Evolutionary conservation across 2,113 vertebrate species (phyloP).

Genomic region (Mus spicilegus): DNA sequence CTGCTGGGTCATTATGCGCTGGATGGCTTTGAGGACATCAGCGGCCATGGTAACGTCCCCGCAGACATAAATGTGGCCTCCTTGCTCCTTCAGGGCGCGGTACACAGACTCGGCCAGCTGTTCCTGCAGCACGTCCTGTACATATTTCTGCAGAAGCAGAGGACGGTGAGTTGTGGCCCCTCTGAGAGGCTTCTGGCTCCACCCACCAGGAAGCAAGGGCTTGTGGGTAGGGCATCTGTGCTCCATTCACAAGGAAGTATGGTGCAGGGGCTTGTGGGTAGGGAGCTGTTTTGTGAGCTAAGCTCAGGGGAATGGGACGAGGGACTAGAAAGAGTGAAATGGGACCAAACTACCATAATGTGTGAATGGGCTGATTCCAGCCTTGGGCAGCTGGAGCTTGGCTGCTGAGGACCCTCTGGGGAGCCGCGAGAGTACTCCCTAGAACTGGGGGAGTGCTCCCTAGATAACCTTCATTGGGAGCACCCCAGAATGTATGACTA

Average conservation of each 20-base stretch:
- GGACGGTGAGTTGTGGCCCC: rapidly evolving
- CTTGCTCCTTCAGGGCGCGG: slow-evolving; percentile 93
- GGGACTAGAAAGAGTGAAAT: not conserved
- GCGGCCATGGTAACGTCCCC: slow-evolving; percentile 99
- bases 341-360: rapidly evolving
- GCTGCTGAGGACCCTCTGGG: not conserved
- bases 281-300: not conserved
- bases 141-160: slow-evolving; percentile 92
- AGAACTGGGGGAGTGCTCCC: not conserved
- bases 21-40: slow-evolving; percentile 96
- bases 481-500: not conserved
- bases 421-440: not conserved
- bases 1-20: slow-evolving; percentile 93
- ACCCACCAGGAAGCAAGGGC: not conserved
- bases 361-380: too few species aligned
- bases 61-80: slow-evolving; percentile 97
- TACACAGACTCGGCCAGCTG: slow-evolving; percentile 94
- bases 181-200: rapidly evolving
- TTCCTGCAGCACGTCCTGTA: slow-evolving; percentile 96
- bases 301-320: not conserved
- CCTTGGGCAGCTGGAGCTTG: not conserved
- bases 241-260: not conserved
- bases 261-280: not conserved
- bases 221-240: not conserved
- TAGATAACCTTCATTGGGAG: not conserved